Evolutionary conservation across 1,140 invertebrate genomes (phyloP).

Genomic region (Drosophila kanapiae): DNA sequence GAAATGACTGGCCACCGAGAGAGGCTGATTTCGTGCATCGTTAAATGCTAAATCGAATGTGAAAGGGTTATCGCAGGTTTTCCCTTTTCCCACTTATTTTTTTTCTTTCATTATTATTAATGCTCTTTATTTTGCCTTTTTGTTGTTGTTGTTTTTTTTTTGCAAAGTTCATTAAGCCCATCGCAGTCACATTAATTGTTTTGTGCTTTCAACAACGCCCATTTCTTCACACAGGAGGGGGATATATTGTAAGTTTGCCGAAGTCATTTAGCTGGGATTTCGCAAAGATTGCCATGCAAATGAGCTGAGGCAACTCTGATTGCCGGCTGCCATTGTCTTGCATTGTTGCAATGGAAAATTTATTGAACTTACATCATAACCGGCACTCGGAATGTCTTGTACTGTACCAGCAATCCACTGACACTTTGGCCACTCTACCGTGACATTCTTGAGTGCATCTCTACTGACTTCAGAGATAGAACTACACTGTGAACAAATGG

Average conservation of each 20-base stretch:
- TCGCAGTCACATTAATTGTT: conserved; percentile 68
- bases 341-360: conserved; percentile 61
- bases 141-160: conserved; percentile 12
- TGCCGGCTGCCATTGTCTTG: conserved; percentile 33
- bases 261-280: conserved; percentile 60
- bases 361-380: conserved; percentile 75
- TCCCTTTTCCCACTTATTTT: conserved; percentile 32
- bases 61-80: conserved; percentile 52
- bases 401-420: conserved; percentile 34
- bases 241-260: conserved; percentile 30
- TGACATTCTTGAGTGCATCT: conserved; percentile 79
- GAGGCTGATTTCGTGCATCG: conserved; percentile 41
- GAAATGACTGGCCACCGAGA: conserved; percentile 35
- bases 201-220: conserved; percentile 69
- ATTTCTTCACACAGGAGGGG: conserved; percentile 47
- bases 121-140: conserved; percentile 12
- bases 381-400: conserved; percentile 39
- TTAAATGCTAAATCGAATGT: conserved; percentile 59
- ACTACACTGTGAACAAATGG: background rate
- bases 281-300: conserved; percentile 60
- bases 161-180: conserved; percentile 75
- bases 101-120: background rate
- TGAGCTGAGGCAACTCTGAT: conserved; percentile 52
- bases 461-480: conserved; percentile 11
- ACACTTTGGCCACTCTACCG: conserved; percentile 71